Percentiles rank a stretch among this genome's conserved stretches.
Evolutionary conservation across 1,140 invertebrate genomes (phyloP).

Genomic region (Hylaeus anthracinus): DNA sequence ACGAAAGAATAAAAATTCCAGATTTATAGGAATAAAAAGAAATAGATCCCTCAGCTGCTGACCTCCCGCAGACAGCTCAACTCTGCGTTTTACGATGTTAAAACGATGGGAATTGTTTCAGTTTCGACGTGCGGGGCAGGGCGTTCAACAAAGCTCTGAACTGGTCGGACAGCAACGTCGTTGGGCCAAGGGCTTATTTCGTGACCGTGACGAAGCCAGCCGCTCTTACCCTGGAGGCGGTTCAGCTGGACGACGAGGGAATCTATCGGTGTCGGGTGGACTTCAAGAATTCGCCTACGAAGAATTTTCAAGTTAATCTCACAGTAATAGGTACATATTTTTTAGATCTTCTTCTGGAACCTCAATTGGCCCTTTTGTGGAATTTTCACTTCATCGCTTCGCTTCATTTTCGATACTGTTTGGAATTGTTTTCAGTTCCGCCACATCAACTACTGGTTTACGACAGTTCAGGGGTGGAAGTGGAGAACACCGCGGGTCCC

Average conservation of each 20-base stretch:
- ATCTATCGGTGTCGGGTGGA: conserved; percentile 94
- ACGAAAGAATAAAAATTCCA: too few species aligned
- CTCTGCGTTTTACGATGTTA: not conserved
- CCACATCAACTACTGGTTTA: conserved; percentile 92
- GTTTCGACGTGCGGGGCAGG: conserved; percentile 90
- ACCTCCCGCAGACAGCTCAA: too few species aligned
- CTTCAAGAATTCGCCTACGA: conserved; percentile 93
- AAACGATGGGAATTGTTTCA: conserved; percentile 69
- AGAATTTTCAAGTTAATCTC: conserved; percentile 94
- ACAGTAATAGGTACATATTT: conserved; percentile 92
- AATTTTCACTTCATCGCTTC: too few species aligned
- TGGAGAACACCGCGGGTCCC: conserved; percentile 89
- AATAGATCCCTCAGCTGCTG: too few species aligned
- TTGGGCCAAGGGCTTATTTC: conserved; percentile 91
- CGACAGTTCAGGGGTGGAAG: conserved; percentile 89
- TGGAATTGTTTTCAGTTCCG: conserved; percentile 85
- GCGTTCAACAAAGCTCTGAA: conserved; percentile 88
- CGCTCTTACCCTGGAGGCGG: conserved; percentile 89
- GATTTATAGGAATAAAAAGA: too few species aligned
- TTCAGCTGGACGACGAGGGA: conserved; percentile 91
- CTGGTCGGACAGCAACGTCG: conserved; percentile 89
- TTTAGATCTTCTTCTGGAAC: too few species aligned
- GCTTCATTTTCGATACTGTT: too few species aligned
- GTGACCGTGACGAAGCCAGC: conserved; percentile 88
- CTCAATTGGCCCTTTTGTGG: not conserved